Evolutionary conservation across 2,888 invertebrate genomes (phyloP).

Genomic region (Notocelia uddmanniana): DNA sequence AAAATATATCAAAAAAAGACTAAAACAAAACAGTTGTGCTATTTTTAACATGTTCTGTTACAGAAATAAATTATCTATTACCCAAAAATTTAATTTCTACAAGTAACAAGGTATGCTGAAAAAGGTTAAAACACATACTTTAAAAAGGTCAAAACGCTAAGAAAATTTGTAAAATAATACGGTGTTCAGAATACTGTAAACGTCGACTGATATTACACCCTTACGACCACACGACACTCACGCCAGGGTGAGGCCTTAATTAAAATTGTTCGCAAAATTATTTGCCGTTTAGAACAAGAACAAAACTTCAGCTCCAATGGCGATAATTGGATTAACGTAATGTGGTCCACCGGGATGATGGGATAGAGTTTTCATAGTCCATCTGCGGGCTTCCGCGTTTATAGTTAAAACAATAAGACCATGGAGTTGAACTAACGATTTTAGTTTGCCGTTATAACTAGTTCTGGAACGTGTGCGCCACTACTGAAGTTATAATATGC

Average conservation of each 20-base stretch:
- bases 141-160: background rate
- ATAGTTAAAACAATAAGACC: constrained; percentile 61
- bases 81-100: background rate
- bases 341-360: constrained; percentile 29
- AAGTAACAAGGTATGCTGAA: background rate
- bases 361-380: constrained; percentile 40
- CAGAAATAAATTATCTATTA: background rate
- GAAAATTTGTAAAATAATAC: background rate
- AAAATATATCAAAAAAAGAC: too few species aligned
- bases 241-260: constrained; percentile 33
- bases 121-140: background rate
- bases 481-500: constrained; percentile 18
- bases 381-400: constrained; percentile 45
- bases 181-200: background rate
- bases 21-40: background rate
- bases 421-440: constrained; percentile 56
- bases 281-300: constrained; percentile 32
- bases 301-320: constrained; percentile 30
- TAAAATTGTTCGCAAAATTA: constrained; percentile 43
- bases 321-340: constrained; percentile 37
- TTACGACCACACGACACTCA: constrained; percentile 23
- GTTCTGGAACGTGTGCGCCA: constrained; percentile 18
- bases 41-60: background rate
- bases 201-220: constrained; percentile 12
- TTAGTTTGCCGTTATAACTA: constrained; percentile 51